phyloP scores from a whole-genome alignment of 2,888 invertebrate genomes.

The Protonemura montana region DNA sequence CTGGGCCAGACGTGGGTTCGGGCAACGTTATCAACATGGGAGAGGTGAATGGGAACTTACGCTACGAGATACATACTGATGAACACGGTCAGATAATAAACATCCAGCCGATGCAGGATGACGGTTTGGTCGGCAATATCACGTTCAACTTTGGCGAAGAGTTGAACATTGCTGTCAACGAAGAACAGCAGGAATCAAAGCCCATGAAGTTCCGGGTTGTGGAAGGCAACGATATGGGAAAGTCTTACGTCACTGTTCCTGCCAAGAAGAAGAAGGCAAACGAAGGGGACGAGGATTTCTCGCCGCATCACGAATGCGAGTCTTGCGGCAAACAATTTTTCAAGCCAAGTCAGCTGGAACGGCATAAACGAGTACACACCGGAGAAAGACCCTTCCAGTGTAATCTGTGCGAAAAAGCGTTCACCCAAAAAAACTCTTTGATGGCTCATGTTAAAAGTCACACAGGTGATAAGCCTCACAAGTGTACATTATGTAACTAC shows the following conservation, averaged over 20 bases:
- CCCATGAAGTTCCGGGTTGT: conserved; percentile 37
- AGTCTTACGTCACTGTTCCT: conserved; percentile 18
- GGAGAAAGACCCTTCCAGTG: conserved; percentile 66
- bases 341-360: conserved; percentile 65
- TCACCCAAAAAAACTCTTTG: conserved; percentile 68
- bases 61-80: conserved; percentile 49
- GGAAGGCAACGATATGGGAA: conserved; percentile 38
- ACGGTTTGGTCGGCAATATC: neutral
- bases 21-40: conserved; percentile 21
- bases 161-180: neutral
- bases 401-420: conserved; percentile 66
- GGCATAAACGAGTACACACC: conserved; percentile 67
- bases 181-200: neutral
- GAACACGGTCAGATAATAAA: conserved; percentile 49
- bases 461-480: conserved; percentile 64
- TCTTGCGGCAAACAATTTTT: conserved; percentile 63
- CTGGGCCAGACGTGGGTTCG: conserved; percentile 38
- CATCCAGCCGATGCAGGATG: conserved; percentile 45
- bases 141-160: conserved; percentile 24
- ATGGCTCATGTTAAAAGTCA: conserved; percentile 68
- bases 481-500: conserved; percentile 67
- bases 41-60: conserved; percentile 37
- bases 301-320: conserved; percentile 49
- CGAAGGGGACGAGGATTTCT: conserved; percentile 40
- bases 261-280: conserved; percentile 25